Percentiles rank a stretch among this genome's conserved stretches.
Conservation (phyloP, 1,140 invertebrate genomes). For the Magallana angulata region DNA sequence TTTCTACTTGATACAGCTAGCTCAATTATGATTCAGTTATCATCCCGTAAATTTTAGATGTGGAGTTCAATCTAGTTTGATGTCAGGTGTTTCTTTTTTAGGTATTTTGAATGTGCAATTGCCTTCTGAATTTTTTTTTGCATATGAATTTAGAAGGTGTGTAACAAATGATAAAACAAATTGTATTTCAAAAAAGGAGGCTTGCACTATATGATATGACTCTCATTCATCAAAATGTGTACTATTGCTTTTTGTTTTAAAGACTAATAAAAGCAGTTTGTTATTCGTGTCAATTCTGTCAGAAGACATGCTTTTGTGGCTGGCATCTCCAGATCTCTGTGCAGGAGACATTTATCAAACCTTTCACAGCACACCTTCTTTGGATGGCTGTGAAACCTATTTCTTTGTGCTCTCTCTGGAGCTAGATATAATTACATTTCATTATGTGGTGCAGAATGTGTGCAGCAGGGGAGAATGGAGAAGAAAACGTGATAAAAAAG, state of each 20-base stretch:
- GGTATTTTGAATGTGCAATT: no score
- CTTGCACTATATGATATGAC: no score
- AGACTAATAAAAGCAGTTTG: not conserved
- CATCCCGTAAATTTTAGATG: no score
- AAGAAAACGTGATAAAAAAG: not conserved
- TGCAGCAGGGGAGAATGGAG: not conserved
- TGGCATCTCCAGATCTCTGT: not conserved
- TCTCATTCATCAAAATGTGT: no score
- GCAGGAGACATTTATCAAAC: slow-evolving; percentile 5
- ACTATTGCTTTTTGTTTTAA: not conserved
- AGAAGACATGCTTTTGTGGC: slow-evolving; percentile 1
- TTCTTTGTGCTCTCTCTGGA: not conserved
- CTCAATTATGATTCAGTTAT: no score
- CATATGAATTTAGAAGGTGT: no score
- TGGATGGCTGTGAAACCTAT: not conserved
- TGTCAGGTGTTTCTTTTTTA: no score
- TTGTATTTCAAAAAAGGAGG: no score
- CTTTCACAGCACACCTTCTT: not conserved
- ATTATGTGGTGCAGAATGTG: slow-evolving; percentile 20
- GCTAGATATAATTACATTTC: not conserved
- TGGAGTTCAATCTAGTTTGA: no score
- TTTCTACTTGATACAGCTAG: no score
- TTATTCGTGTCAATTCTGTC: not conserved
- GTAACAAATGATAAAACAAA: no score
- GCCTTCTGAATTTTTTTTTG: no score